phyloP scores from a whole-genome alignment of 1,140 invertebrate species.

The Leucophenga varia region DNA sequence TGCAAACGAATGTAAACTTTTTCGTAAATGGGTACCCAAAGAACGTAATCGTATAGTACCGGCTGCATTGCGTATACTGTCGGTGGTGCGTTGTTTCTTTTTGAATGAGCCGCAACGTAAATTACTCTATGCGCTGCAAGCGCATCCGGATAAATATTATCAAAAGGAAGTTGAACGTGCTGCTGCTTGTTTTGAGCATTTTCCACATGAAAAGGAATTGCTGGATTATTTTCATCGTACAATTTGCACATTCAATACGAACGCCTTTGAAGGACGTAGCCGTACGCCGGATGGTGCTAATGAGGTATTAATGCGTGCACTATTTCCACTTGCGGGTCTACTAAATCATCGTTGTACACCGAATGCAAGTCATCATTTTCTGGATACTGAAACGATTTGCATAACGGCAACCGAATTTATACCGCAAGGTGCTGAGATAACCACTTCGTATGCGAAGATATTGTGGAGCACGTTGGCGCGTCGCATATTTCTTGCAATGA shows the following conservation, averaged over 20 bases:
- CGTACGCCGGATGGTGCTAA: constrained; percentile 56
- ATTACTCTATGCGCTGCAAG: constrained; percentile 62
- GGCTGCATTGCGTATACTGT: constrained; percentile 59
- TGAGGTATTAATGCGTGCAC: constrained; percentile 63
- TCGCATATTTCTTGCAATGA: constrained; percentile 65
- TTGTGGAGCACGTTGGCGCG: constrained; percentile 72
- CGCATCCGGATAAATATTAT: constrained; percentile 60
- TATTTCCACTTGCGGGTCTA: constrained; percentile 72
- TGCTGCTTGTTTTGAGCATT: constrained; percentile 62
- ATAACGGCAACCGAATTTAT: constrained; percentile 68
- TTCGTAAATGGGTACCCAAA: constrained; percentile 60
- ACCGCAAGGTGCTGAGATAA: constrained; percentile 66
- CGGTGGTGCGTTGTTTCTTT: constrained; percentile 64
- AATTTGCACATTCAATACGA: constrained; percentile 70
- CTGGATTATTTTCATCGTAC: constrained; percentile 59
- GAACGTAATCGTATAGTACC: constrained; percentile 58
- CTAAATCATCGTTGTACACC: constrained; percentile 76
- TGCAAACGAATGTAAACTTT: constrained; percentile 62
- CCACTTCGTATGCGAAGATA: constrained; percentile 70
- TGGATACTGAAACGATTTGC: constrained; percentile 62
- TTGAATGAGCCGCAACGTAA: constrained; percentile 60
- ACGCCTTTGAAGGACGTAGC: constrained; percentile 71
- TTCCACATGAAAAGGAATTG: constrained; percentile 62
- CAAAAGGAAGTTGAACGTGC: constrained; percentile 63
- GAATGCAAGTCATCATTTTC: constrained; percentile 71